phyloP scores from a whole-genome alignment of 35 echinoderm and acorn worm genomes.

The Apostichopus parvimensis region DNA sequence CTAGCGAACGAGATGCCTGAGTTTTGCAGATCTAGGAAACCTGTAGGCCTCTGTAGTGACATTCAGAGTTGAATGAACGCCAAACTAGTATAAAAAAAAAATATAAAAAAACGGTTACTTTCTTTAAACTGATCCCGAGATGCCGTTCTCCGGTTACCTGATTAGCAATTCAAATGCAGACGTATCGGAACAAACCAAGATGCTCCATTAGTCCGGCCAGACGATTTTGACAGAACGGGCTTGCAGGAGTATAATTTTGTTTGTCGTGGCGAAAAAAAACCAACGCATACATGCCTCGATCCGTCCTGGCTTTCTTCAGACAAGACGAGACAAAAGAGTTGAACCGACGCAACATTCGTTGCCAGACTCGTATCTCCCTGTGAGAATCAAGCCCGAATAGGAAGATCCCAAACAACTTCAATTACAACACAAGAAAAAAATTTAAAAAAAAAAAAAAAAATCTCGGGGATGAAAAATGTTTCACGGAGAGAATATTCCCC shows the following conservation, averaged over 20 bases:
- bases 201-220: constrained; percentile 44
- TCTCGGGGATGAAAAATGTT: constrained; percentile 39
- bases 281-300: neutral
- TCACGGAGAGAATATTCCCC: neutral
- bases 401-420: constrained; percentile 9
- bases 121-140: constrained; percentile 27
- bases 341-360: neutral
- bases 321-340: neutral
- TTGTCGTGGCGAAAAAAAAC: constrained; percentile 3
- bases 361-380: neutral
- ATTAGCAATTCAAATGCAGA: constrained; percentile 49
- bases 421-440: neutral
- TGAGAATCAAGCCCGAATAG: constrained; percentile 20
- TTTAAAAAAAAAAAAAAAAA: neutral
- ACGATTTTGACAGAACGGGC: constrained; percentile 35
- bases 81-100: neutral
- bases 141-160: constrained; percentile 11
- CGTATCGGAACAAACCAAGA: constrained; percentile 31
- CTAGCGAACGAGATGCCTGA: neutral
- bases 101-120: constrained; percentile 25
- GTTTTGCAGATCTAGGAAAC: neutral
- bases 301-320: neutral
- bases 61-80: constrained; percentile 47
- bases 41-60: constrained; percentile 2
- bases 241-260: constrained; percentile 39